Percentiles rank a stretch among this genome's conserved stretches.
Conservation (phyloP, 2,113 vertebrate species). For the Dicaeum eximium region DNA sequence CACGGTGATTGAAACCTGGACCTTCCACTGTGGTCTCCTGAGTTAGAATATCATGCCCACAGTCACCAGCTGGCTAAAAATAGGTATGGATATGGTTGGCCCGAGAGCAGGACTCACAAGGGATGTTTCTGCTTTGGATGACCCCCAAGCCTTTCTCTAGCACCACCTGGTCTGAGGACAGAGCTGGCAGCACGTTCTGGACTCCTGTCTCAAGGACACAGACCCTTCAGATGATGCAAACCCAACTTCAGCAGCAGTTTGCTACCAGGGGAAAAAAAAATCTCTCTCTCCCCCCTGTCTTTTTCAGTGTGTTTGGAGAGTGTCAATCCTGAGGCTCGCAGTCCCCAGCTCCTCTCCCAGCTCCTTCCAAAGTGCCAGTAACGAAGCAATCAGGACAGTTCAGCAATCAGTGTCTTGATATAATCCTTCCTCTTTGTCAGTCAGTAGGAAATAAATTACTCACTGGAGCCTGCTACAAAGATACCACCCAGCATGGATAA, state of each 20-base stretch:
- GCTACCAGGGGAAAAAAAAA: background rate
- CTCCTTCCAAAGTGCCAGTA: background rate
- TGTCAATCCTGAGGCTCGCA: background rate
- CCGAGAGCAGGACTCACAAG: background rate
- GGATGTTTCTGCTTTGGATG: background rate
- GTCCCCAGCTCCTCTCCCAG: background rate
- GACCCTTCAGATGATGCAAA: background rate
- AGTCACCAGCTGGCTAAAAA: background rate
- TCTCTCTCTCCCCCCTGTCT: background rate
- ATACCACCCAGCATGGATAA: background rate
- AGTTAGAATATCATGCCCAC: background rate
- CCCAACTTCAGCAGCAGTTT: background rate
- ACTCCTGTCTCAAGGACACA: background rate
- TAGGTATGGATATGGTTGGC: fast-evolving
- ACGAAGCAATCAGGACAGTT: background rate
- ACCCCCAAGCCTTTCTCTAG: background rate
- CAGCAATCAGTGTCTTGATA: background rate
- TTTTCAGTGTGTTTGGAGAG: background rate
- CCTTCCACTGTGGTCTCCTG: background rate
- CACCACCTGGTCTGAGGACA: background rate
- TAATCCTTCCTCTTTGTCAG: background rate
- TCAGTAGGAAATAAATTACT: background rate
- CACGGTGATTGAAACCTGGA: background rate
- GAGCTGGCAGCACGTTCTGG: background rate
- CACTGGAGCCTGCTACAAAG: background rate